phyloP scores from a whole-genome alignment of 2,113 vertebrate genomes.

The Ammospiza caudacuta region DNA sequence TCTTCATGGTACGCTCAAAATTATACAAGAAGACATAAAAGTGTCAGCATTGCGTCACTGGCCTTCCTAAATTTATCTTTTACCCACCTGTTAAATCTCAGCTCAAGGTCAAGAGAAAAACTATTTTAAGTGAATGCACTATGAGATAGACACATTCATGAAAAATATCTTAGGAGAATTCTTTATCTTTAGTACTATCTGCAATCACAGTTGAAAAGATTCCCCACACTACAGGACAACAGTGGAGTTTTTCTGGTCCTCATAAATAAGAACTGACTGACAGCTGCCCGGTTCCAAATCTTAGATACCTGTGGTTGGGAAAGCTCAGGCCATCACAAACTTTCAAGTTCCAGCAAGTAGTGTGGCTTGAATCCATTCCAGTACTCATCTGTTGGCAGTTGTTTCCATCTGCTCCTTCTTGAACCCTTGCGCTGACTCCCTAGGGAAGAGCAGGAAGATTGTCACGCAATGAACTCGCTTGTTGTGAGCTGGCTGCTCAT shows the following conservation, averaged over 20 bases:
- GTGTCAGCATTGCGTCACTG: neutral
- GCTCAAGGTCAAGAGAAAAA: neutral
- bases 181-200: neutral
- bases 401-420: slow-evolving; percentile 15
- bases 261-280: neutral
- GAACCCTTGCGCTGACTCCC: neutral
- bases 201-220: neutral
- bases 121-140: neutral
- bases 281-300: neutral
- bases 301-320: neutral
- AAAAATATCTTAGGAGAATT: neutral
- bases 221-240: neutral
- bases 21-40: neutral
- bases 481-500: neutral
- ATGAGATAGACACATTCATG: neutral
- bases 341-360: neutral
- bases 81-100: neutral
- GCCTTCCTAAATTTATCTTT: slow-evolving; percentile 19
- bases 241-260: neutral
- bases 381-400: neutral
- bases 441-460: neutral
- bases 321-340: neutral
- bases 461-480: neutral
- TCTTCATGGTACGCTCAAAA: neutral
- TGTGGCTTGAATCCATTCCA: neutral